Base-by-base conservation (phyloP, 2,797 vertebrate genomes). In the Sciaenops ocellatus region DNA sequence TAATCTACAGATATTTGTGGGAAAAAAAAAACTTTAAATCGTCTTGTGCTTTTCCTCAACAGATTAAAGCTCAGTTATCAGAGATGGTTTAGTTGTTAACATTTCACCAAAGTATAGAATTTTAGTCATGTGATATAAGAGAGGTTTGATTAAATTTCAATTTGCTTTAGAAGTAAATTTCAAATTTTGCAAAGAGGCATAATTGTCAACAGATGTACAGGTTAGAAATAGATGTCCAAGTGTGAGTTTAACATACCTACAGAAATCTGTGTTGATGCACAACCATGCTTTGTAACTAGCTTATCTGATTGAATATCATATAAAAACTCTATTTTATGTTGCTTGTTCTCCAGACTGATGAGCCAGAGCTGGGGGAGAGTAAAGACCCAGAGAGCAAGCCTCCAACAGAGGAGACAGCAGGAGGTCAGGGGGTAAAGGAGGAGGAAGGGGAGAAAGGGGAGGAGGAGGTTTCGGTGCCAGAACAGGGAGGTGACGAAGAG, bases 281-380 rank as follows among this genome's bases (percentile, higher is more conserved):
- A 54, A 55, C 56, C 6, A 8, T 59, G 18, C 17, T 64, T 52
- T 52, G 3, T 34, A 26, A 18, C 30, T 0, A 52, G 13, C 50
- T 1, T 44, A 18, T 9, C 34, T 3, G 8, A 38, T 1, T 38
- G 34, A 9, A 38, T 38, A 38, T 38, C 34, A 38, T 38, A 38
- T 38, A 38, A 38, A 38, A 76, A 44, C 2, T 26, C 17, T 38
- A 15, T 47, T 55, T 59, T 24, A 5, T 66, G n/a, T 66, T 72
- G 71, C 13, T 83, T 82, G 26, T 85, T 44, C 13, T 84, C 12
- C 72, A 94, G 93, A 69, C 64, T 5, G 73, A 75, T 28, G 87
- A 81, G 9, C 17, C 72, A 12, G 46, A 41, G 28, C 59, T 48
- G 26, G 72, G 38, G 26, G 80, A 74, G 13, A 67, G 28, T 56